A percentile compares a stretch with the other conserved stretches of the same genome.
Conservation (phyloP, 2,888 invertebrate species). For the Nomada fabriciana region DNA sequence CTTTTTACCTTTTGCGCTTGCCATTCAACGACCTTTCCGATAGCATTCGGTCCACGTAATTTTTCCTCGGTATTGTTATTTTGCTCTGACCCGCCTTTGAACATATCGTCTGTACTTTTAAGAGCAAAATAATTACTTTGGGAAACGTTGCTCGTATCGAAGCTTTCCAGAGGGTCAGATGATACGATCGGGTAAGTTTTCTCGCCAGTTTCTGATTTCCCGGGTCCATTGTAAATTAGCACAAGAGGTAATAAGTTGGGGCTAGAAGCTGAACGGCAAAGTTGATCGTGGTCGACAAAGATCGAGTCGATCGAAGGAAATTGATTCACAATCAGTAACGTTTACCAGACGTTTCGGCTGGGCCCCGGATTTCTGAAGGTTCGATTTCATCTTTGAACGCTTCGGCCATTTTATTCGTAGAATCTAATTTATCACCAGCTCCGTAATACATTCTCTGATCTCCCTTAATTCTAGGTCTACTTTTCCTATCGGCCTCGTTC, state of each 20-base stretch:
- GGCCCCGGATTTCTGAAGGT: background rate
- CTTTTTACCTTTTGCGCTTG: slow-evolving; percentile 63
- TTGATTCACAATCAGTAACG: slow-evolving; percentile 1
- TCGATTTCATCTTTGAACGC: slow-evolving; percentile 14
- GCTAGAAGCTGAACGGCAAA: slow-evolving; percentile 41
- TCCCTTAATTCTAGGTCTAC: slow-evolving; percentile 57
- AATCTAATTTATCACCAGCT: slow-evolving; percentile 38
- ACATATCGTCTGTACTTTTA: slow-evolving; percentile 77
- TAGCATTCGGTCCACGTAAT: slow-evolving; percentile 39
- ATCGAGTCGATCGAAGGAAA: background rate
- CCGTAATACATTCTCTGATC: slow-evolving; percentile 62
- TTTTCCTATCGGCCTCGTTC: slow-evolving; percentile 53
- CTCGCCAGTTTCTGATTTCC: background rate
- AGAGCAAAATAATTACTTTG: slow-evolving; percentile 74
- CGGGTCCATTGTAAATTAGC: slow-evolving; percentile 18
- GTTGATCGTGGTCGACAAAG: background rate
- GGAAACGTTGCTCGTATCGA: slow-evolving; percentile 40
- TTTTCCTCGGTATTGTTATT: slow-evolving; percentile 66
- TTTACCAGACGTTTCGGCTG: slow-evolving; percentile 18
- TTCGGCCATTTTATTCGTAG: background rate
- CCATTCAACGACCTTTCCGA: slow-evolving; percentile 56
- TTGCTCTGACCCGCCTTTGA: slow-evolving; percentile 76
- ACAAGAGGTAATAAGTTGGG: slow-evolving; percentile 34
- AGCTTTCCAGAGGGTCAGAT: background rate
- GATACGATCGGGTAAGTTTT: slow-evolving; percentile 6